A percentile compares a stretch with the other conserved stretches of the same genome.
These are phyloP conservation scores for Lepidocolaptes lacrymiger DNA, from an alignment of 2,797 vertebrate genomes.

Conservation along the genomic window DNA sequence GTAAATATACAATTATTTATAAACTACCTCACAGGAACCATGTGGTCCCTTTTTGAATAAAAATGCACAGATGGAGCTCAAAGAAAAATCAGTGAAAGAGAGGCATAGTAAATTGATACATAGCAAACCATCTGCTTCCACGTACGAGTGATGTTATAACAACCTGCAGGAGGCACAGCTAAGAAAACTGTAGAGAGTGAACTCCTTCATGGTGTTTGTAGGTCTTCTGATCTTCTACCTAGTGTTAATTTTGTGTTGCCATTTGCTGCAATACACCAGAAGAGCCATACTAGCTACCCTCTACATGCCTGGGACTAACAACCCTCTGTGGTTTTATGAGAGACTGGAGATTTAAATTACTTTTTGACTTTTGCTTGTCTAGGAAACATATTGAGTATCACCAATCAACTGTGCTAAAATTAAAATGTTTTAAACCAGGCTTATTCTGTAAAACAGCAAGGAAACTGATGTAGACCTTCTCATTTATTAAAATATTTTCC, in stretches of 20 bases:
- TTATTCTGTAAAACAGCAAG: background rate
- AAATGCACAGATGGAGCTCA: conserved; percentile 23
- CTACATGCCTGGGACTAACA: background rate
- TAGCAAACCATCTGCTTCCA: conserved; percentile 56
- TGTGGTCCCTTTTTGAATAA: conserved; percentile 49
- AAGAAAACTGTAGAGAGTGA: background rate
- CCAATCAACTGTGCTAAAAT: background rate
- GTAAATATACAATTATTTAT: conserved; percentile 57
- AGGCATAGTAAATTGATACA: conserved; percentile 41
- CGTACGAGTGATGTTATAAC: background rate
- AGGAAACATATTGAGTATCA: background rate
- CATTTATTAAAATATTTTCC: background rate
- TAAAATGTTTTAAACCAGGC: background rate
- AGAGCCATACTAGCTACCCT: background rate
- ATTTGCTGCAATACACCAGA: background rate
- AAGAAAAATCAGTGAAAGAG: conserved; percentile 9
- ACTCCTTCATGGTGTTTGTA: background rate
- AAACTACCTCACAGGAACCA: conserved; percentile 55
- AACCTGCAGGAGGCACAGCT: conserved; percentile 24
- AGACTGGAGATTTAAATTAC: background rate
- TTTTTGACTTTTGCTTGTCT: background rate
- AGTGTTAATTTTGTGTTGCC: background rate
- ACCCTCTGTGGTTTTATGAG: background rate
- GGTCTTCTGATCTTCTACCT: conserved; percentile 38
- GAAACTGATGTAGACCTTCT: background rate